phyloP scores from a whole-genome alignment of 2,797 vertebrate genomes.

The Myiotriccus ornatus region DNA sequence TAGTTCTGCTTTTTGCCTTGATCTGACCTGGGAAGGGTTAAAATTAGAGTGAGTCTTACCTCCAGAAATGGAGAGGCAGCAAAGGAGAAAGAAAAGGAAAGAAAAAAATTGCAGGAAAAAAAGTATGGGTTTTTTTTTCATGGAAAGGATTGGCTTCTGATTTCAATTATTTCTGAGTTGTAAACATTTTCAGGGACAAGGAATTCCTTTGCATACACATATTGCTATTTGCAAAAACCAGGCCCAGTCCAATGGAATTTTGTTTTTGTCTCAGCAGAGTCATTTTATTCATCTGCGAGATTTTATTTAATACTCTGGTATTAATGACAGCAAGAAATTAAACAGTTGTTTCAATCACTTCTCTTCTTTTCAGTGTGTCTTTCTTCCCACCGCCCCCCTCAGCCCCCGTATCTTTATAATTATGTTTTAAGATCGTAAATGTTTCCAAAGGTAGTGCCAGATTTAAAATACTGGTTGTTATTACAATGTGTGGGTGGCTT shows the following conservation, averaged over 20 bases:
- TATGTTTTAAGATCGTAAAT: constrained; percentile 52
- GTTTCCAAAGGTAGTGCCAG: constrained; percentile 62
- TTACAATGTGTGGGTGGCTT: constrained; percentile 57
- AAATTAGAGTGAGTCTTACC: constrained; percentile 10
- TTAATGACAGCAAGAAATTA: constrained; percentile 66
- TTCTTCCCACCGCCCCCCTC: not conserved
- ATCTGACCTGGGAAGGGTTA: not conserved
- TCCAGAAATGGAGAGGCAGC: not conserved
- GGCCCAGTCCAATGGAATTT: constrained; percentile 64
- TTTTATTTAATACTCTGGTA: constrained; percentile 62
- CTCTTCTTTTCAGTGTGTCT: constrained; percentile 45
- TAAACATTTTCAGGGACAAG: constrained; percentile 72
- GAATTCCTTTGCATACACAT: constrained; percentile 69
- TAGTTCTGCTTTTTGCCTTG: not conserved
- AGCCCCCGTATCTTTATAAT: constrained; percentile 57
- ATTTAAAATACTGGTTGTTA: constrained; percentile 61
- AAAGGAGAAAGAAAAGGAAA: not conserved
- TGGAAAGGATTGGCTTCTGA: constrained; percentile 63
- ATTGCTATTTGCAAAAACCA: constrained; percentile 64
- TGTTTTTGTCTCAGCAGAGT: constrained; percentile 58
- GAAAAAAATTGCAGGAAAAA: not conserved
- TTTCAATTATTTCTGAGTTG: constrained; percentile 69
- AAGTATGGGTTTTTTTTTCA: not conserved
- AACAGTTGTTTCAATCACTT: constrained; percentile 61
- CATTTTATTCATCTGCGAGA: constrained; percentile 54